Base-by-base conservation (phyloP, 2,888 invertebrate genomes). In the Brachyptera putata region DNA sequence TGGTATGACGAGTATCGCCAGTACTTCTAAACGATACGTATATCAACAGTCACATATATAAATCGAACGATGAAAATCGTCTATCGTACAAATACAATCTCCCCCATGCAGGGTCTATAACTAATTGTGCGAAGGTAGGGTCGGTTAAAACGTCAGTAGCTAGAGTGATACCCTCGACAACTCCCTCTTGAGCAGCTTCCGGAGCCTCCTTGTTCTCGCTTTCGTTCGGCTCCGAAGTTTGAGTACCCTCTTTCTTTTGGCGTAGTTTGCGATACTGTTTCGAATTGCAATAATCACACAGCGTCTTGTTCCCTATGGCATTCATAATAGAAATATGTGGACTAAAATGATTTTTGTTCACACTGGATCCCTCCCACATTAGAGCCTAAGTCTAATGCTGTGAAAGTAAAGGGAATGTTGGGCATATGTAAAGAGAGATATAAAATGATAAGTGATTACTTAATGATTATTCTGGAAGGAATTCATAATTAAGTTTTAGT, bases 221-320 rank as follows among this genome's bases (percentile, higher is more conserved):
- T 68, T 67, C 68, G 22, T 16, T 18, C 21, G 53, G 34, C 53
- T 3, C 2, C 36, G 16, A 3, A 14, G 21, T 36, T n/a, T 14
- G 2, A 1, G n/a, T 71, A 68, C 79, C 76, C 73, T 81, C 79
- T 73, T 84, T 84, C 82, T 85, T 86, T 74, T 80, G 75, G 64
- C 80, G 79, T 69, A 80, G 76, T 77, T 83, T 89, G 79, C 85
- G 85, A 76, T 80, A 79, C 70, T 83, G 80, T 79, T 87, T 88
- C 69, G 86, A 81, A 79, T 80, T 85, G 84, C 91, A 91, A 76
- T 87, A 80, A 77, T 91, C 90, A 78, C 91, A 91, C 76, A 89
- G 83, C 71, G 90, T 91, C 85, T 88, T 90, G 85, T 91, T 91
- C 91, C 91, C 91, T 91, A 85, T 67, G 63, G 61, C 60, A 63